Base-by-base conservation (phyloP, 2,888 invertebrate species). In the Orchesellides sinensis region DNA sequence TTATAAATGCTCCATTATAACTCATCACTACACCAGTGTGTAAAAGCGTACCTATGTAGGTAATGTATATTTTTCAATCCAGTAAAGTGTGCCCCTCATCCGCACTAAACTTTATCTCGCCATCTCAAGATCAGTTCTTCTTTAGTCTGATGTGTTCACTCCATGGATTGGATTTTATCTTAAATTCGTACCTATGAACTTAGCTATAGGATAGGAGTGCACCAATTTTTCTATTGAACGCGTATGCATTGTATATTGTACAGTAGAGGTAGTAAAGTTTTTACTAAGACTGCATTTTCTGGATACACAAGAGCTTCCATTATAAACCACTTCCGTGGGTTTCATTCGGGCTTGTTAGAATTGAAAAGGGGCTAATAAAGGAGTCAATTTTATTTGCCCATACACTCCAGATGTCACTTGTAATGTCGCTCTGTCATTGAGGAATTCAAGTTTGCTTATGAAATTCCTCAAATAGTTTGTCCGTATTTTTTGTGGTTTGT, bases 401-500 rank as follows among this genome's bases (percentile, higher is more conserved):
- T 47, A 45, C 61, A 61, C 73, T 73, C 47, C 27, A 45, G 19
- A 40, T 73, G 73, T 73, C 61, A 61, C 61, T 73, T 45, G 40
- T 56, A n/a, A 56, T 56, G 40, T 59, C 21, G 29, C 52, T 21
- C 4, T 68, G 52, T 40, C 29, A 68, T 29, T 10, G 61, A 21
- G 61, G 61, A 14, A 47, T 66, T 66, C 17, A n/a, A 19, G 70
- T 70, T 27, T 56, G 25, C 27, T 10, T 27, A 23, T 29, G n/a
- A 35, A 52, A 75, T 75, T 75, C 75, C 54, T 54, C 17, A 25
- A 65, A 75, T 75, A 65, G n/a, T 40, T 49, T 73, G 17, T 19
- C 21, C 29, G 12, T 21, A 1, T 49, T 21, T 49, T 35, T 23
- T 40, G 25, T 45, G 21, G 17, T 35, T 17, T n/a, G n/a, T n/a